Base-by-base conservation (phyloP, 30 jellyfish, hydroid and myxozoan genomes). In the Turritopsis dohrnii region DNA sequence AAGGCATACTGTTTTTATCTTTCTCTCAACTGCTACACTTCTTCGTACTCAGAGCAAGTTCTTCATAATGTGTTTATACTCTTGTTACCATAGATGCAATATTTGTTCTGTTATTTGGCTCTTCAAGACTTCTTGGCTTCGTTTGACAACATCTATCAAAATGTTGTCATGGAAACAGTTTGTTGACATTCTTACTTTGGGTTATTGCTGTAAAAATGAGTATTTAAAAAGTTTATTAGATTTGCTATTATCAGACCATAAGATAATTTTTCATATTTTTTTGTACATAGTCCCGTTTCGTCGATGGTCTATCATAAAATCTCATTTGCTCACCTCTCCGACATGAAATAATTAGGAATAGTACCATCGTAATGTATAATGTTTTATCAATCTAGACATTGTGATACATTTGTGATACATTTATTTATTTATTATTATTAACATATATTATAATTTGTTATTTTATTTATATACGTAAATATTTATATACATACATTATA, bases 51-150 rank as follows among this genome's bases (percentile, higher is more conserved):
- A n/a, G n/a, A n/a, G n/a, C n/a, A n/a, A n/a, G n/a, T n/a, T 41
- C 60, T 41, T 41, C 60, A n/a, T n/a, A n/a, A n/a, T n/a, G n/a
- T 41, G 60, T 41, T 41, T 41, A 5, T 41, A 41, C 60, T 69
- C 29, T 0, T 17, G 31, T 75, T 72, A 16, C 76, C 85, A 74
- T 85, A 90, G 97, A 95, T 88, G 17, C 95, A 90, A 75, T 90
- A 85, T 77, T 7, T 90, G 89, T 90, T 90, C 89, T 85, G 97
- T 69, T 83, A 81, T 83, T 53, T 90, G 71, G 97, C 95, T 8
- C 27, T 90, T 52, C 97, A 85, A 82, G 97, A 90, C 26, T 90
- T 84, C 80, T 89, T 90, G 21, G 97, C 97, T 0, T 90, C 97
- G 1, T 90, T 90, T 79, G 97, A 90, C 52, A n/a, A n/a, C n/a